These are phyloP conservation scores for Tenthredo mesomela DNA, from an alignment of 2,888 invertebrate species.

Conservation along the genomic window DNA sequence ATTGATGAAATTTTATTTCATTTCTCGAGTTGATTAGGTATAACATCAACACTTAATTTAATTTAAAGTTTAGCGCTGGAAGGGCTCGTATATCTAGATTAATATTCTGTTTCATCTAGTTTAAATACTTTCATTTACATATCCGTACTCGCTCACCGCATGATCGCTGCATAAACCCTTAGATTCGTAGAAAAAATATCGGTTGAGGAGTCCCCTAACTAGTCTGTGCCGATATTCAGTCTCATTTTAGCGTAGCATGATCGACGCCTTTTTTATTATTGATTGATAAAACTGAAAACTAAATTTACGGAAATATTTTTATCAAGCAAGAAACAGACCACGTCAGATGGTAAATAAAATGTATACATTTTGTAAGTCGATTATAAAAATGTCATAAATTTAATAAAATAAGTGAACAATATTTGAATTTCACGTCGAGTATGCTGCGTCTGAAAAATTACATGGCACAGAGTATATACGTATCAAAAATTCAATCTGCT, in stretches of 20 bases:
- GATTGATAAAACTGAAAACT: neutral
- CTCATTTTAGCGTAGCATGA: neutral
- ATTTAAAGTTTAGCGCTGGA: constrained; percentile 47
- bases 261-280: neutral
- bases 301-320: neutral
- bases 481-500: constrained; percentile 49
- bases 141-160: neutral
- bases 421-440: neutral
- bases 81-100: neutral
- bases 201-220: constrained; percentile 34
- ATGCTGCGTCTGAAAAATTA: constrained; percentile 25
- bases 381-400: neutral
- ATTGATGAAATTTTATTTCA: neutral
- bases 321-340: neutral
- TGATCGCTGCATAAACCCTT: constrained; percentile 41
- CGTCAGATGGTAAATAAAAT: neutral
- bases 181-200: constrained; percentile 50
- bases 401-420: too few relatives aligned
- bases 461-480: constrained; percentile 38
- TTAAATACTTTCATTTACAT: constrained; percentile 40
- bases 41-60: constrained; percentile 57
- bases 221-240: neutral
- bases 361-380: neutral
- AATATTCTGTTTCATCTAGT: constrained; percentile 26
- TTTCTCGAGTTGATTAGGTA: constrained; percentile 19